phyloP scores from a whole-genome alignment of 2,888 invertebrate genomes.

The Eupeodes luniger region DNA sequence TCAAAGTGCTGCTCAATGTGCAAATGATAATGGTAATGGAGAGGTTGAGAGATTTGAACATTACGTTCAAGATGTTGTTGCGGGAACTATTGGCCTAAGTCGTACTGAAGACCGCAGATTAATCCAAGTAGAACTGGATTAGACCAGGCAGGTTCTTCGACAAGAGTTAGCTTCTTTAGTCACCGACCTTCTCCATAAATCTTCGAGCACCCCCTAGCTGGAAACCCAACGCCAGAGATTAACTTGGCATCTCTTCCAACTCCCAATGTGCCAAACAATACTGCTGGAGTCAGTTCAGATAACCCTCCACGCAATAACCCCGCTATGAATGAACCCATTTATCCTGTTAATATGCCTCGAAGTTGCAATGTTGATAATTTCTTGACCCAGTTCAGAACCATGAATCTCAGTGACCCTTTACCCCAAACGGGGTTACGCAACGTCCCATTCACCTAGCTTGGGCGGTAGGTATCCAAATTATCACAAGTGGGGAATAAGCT shows the following conservation, averaged over 20 bases:
- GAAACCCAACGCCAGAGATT: background rate
- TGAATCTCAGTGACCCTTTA: slow-evolving; percentile 9
- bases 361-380: background rate
- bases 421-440: background rate
- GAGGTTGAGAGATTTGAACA: no score
- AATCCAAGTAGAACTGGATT: no score
- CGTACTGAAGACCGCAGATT: no score
- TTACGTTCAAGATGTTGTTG: no score
- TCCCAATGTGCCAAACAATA: slow-evolving; percentile 6
- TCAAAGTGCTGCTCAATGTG: no score
- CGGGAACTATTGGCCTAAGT: no score
- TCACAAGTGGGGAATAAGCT: background rate
- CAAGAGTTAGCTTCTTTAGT: no score
- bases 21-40: no score
- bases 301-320: background rate
- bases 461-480: no score
- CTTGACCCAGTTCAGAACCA: background rate
- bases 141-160: no score
- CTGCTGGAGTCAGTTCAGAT: slow-evolving; percentile 1
- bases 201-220: background rate
- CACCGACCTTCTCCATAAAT: no score
- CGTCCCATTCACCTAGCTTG: no score
- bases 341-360: slow-evolving; percentile 5
- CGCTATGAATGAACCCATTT: slow-evolving; percentile 12
- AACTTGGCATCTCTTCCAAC: slow-evolving; percentile 1